Conservation (phyloP, 2,113 vertebrate species). For the Heteronetta atricapilla region DNA sequence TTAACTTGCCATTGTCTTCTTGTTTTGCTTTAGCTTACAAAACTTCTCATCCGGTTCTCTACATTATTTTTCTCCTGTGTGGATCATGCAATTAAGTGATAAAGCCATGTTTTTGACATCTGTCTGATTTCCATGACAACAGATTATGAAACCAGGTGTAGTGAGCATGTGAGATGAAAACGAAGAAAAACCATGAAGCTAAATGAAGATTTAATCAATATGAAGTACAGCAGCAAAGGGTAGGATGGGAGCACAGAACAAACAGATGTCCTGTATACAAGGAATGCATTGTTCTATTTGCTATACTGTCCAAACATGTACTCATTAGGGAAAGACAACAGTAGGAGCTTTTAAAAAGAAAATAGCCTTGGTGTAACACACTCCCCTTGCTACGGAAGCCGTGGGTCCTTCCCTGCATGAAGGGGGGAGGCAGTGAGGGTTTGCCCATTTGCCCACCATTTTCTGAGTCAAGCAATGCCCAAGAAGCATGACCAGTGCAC, state of each 20-base stretch:
- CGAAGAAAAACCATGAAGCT: conserved; percentile 16
- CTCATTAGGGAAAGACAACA: neutral
- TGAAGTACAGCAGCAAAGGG: neutral
- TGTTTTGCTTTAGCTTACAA: conserved; percentile 12
- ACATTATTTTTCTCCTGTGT: neutral
- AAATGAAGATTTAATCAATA: conserved; percentile 54
- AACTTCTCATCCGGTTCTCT: conserved; percentile 7
- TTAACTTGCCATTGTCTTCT: neutral
- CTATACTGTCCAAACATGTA: neutral
- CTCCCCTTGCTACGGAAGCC: neutral
- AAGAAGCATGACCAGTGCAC: neutral
- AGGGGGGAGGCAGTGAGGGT: neutral
- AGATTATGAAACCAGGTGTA: conserved; percentile 60
- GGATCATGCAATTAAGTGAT: conserved; percentile 48
- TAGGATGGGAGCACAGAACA: neutral
- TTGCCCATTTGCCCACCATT: neutral
- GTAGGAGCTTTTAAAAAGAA: neutral
- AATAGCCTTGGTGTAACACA: neutral
- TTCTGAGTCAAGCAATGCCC: neutral
- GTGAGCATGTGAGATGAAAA: conserved; percentile 3
- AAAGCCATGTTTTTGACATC: conserved; percentile 68
- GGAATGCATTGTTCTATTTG: neutral
- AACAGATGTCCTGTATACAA: neutral
- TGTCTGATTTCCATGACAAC: conserved; percentile 76
- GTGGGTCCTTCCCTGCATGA: neutral